These are phyloP conservation scores for Mactromeris polynyma DNA, from an alignment of 2,888 invertebrate species.

Conservation along the genomic window DNA sequence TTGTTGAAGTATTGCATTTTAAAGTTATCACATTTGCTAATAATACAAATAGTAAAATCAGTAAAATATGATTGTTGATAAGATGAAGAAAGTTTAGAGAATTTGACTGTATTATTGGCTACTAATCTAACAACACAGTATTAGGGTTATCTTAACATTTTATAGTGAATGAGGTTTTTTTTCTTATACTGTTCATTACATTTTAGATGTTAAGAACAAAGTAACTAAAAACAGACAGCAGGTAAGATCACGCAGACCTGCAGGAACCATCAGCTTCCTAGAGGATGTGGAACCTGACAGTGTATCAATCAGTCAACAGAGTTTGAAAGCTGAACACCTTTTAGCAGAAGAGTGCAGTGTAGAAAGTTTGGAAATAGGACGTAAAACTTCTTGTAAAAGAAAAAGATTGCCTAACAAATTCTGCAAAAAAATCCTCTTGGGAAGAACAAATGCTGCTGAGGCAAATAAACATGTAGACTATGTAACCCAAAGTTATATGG, in stretches of 20 bases:
- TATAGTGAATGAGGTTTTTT: too few species aligned
- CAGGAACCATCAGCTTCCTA: slow-evolving; percentile 25
- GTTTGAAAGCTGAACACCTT: not conserved
- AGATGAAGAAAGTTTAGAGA: too few species aligned
- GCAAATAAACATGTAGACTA: not conserved
- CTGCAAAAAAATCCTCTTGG: not conserved
- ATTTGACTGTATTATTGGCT: too few species aligned
- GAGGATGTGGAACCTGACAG: slow-evolving; percentile 50
- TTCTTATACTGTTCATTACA: not conserved
- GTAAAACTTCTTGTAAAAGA: slow-evolving; percentile 49
- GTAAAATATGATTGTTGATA: too few species aligned
- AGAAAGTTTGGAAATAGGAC: slow-evolving; percentile 61
- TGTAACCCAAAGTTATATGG: not conserved
- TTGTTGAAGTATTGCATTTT: too few species aligned
- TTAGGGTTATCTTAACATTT: too few species aligned
- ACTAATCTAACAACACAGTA: too few species aligned
- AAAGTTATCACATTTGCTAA: too few species aligned
- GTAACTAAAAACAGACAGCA: not conserved
- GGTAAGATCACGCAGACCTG: not conserved
- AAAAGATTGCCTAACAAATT: not conserved
- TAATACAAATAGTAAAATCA: too few species aligned
- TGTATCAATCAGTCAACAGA: slow-evolving; percentile 52
- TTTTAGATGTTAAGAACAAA: not conserved
- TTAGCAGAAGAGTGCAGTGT: slow-evolving; percentile 12
- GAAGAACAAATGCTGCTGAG: not conserved